Percentiles rank a stretch among this genome's conserved stretches.
These are phyloP conservation scores for Stichopus horrens DNA, from an alignment of 53 echinoderm and acorn worm genomes.

Conservation along the genomic window DNA sequence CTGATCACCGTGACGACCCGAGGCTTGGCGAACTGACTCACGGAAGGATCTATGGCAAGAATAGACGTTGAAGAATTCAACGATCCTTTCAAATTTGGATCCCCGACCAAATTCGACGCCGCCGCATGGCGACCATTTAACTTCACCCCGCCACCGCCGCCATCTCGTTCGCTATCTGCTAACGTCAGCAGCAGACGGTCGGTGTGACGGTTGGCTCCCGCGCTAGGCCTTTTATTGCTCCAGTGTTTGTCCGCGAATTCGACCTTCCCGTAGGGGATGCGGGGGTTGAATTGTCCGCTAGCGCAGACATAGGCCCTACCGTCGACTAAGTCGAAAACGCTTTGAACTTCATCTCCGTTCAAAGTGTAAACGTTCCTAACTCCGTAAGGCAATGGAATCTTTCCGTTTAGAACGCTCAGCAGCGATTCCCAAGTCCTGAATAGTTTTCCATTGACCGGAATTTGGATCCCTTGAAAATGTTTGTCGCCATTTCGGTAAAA, in stretches of 20 bases:
- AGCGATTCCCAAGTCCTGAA: conserved; percentile 85
- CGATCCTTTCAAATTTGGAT: conserved; percentile 1
- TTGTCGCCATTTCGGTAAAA: conserved; percentile 98
- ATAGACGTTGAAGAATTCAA: conserved; percentile 40
- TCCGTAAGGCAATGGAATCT: conserved; percentile 84
- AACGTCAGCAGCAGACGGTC: conserved; percentile 45
- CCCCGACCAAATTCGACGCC: conserved; percentile 37
- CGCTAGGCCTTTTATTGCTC: conserved; percentile 66
- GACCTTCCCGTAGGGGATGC: conserved; percentile 73
- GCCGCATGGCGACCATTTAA: conserved; percentile 41
- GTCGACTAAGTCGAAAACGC: conserved; percentile 76
- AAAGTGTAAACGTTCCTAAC: conserved; percentile 80
- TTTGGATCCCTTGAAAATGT: conserved; percentile 79
- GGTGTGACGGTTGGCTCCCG: conserved; percentile 62
- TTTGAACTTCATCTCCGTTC: conserved; percentile 60
- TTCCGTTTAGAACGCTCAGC: conserved; percentile 73
- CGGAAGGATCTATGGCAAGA: conserved; percentile 62
- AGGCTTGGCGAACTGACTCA: conserved; percentile 72
- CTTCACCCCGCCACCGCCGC: conserved; percentile 3
- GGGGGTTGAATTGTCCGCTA: conserved; percentile 77
- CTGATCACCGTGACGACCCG: conserved; percentile 78
- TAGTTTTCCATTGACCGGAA: conserved; percentile 79
- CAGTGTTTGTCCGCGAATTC: conserved; percentile 65
- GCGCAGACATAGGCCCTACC: conserved; percentile 96
- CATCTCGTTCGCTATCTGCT: not conserved